These are phyloP conservation scores for Microcebus lehilahytsara DNA, from an alignment of 2,113 vertebrate species.

Conservation along the genomic window DNA sequence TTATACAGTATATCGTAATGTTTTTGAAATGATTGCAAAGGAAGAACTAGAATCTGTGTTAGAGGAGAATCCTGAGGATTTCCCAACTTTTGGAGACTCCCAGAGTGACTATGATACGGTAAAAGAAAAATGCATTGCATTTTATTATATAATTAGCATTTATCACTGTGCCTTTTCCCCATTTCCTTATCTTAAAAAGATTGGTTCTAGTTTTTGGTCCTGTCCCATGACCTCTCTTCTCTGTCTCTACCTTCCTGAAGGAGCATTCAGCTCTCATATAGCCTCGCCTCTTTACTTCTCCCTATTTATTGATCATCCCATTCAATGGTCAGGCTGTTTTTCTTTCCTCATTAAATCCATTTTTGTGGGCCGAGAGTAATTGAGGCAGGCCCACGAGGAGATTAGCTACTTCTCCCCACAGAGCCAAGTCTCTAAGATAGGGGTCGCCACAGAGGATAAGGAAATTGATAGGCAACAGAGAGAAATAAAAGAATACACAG, in stretches of 20 bases:
- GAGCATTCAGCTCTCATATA: accelerated
- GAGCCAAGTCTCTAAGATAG: too few relatives aligned
- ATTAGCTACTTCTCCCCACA: too few relatives aligned
- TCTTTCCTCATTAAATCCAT: not conserved
- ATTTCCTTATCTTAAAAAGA: not conserved
- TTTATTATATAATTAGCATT: not conserved
- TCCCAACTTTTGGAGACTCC: conserved; percentile 93
- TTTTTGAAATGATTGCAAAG: conserved; percentile 93
- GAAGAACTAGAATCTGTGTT: conserved; percentile 92
- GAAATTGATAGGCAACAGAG: too few relatives aligned
- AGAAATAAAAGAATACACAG: too few relatives aligned
- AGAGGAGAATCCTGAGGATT: conserved; percentile 87
- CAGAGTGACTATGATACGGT: conserved; percentile 96
- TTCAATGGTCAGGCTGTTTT: not conserved
- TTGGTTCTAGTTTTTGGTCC: accelerated
- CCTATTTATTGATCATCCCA: not conserved
- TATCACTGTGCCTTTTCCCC: not conserved
- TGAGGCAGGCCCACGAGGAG: too few relatives aligned
- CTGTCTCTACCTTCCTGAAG: not conserved
- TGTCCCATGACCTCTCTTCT: too few relatives aligned
- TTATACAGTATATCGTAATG: conserved; percentile 91
- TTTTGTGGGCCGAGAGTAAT: too few relatives aligned
- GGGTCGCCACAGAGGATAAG: too few relatives aligned
- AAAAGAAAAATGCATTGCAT: conserved; percentile 50
- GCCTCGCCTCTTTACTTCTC: not conserved